Percentiles rank a stretch among this genome's conserved stretches.
Conservation (phyloP, 2,797 vertebrate species). For the Pipistrellus pipistrellus region DNA sequence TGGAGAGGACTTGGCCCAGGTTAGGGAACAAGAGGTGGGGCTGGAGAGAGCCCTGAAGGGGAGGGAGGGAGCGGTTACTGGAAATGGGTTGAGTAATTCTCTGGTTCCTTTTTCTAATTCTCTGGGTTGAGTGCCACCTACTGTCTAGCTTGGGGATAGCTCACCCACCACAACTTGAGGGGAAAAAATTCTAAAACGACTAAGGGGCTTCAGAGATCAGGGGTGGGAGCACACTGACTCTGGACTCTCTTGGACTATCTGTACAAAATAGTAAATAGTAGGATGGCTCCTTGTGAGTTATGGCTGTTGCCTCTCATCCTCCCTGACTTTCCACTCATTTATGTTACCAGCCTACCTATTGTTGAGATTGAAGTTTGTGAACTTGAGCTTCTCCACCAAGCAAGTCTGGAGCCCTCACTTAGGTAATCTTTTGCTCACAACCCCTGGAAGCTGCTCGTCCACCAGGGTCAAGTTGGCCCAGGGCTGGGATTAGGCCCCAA, state of each 20-base stretch:
- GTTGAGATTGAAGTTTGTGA: background rate
- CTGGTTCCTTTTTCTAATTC: background rate
- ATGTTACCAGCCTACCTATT: background rate
- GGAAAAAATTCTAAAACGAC: background rate
- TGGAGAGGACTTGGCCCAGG: background rate
- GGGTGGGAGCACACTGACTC: background rate
- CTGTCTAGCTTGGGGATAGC: constrained; percentile 53
- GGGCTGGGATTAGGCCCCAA: background rate
- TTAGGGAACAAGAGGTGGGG: constrained; percentile 43
- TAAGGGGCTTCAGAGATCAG: background rate
- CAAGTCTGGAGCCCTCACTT: background rate
- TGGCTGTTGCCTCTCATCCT: background rate
- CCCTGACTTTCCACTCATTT: background rate
- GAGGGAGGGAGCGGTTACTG: constrained; percentile 73
- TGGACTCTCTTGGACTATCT: background rate
- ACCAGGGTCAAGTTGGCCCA: constrained; percentile 70
- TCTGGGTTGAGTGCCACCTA: constrained; percentile 66
- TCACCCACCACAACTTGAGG: fast-evolving
- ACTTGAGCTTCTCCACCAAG: background rate
- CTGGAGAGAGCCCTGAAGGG: constrained; percentile 24
- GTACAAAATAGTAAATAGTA: background rate
- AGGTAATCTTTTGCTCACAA: background rate
- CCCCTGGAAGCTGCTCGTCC: constrained; percentile 71
- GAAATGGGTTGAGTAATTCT: constrained; percentile 69
- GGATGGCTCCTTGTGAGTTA: background rate